These are phyloP conservation scores for Rhagoletis pomonella DNA, from an alignment of 1,140 invertebrate genomes.

Conservation along the genomic window DNA sequence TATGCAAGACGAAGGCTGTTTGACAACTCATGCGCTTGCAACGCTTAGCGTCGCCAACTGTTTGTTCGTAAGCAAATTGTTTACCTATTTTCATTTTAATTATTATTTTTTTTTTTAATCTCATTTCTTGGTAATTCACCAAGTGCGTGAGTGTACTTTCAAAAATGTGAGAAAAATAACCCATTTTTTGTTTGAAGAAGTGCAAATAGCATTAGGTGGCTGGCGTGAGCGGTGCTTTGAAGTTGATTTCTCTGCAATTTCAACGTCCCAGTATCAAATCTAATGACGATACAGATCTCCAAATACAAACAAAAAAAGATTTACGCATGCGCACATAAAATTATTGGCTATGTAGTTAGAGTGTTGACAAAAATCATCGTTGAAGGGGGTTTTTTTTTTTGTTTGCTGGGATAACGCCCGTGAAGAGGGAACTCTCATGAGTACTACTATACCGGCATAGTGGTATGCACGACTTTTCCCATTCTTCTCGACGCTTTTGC, in stretches of 20 bases:
- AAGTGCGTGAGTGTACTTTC: too few relatives aligned
- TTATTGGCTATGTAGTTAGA: neutral
- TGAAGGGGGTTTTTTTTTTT: neutral
- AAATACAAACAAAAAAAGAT: neutral
- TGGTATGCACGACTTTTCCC: too few relatives aligned
- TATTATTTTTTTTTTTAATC: neutral
- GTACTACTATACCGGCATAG: too few relatives aligned
- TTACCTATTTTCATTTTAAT: neutral
- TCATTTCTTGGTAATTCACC: neutral
- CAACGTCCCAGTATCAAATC: neutral
- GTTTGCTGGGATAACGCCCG: too few relatives aligned
- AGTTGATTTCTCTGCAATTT: neutral
- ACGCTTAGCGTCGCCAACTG: neutral
- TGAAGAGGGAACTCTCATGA: too few relatives aligned
- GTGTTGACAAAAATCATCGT: neutral
- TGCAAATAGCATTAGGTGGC: too few relatives aligned
- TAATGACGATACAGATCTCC: neutral
- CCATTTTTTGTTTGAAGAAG: neutral
- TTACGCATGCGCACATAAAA: neutral
- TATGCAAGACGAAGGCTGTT: conserved; percentile 5
- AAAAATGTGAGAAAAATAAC: neutral
- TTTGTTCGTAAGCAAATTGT: too few relatives aligned
- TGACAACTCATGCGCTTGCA: conserved; percentile 23
- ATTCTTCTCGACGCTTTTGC: too few relatives aligned
- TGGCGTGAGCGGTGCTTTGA: neutral